These are phyloP conservation scores for Epinotia demarniana DNA, from an alignment of 2,888 invertebrate species.

Conservation along the genomic window DNA sequence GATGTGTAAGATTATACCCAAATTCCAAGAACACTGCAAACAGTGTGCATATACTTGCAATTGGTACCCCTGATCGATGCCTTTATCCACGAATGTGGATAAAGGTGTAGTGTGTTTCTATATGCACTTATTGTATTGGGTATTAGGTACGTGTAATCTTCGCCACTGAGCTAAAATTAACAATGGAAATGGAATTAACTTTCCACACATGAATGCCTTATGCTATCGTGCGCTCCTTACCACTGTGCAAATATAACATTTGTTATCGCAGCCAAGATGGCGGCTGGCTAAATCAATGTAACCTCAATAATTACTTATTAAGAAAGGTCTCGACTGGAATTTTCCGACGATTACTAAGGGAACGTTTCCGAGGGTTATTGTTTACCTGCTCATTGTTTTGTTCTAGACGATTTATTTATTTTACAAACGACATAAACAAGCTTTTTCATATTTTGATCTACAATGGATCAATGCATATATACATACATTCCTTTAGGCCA, in stretches of 20 bases:
- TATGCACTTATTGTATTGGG: neutral
- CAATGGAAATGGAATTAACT: constrained; percentile 26
- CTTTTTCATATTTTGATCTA: neutral
- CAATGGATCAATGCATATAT: neutral
- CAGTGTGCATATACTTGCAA: neutral
- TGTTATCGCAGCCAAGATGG: constrained; percentile 74
- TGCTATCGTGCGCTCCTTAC: constrained; percentile 38
- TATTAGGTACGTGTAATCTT: neutral
- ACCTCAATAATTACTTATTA: constrained; percentile 77
- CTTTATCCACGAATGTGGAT: neutral
- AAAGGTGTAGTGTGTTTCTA: neutral
- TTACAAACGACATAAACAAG: neutral
- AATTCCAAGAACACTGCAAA: neutral
- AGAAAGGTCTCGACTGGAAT: constrained; percentile 78
- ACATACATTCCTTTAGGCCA: neutral
- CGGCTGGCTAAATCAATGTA: constrained; percentile 78
- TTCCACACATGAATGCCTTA: constrained; percentile 19
- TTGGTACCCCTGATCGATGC: neutral
- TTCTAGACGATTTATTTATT: constrained; percentile 11
- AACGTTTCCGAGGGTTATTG: constrained; percentile 6
- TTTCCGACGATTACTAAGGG: constrained; percentile 66
- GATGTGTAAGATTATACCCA: too few relatives aligned
- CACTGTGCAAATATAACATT: constrained; percentile 72
- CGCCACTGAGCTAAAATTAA: constrained; percentile 21
- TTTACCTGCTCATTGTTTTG: neutral